These are phyloP conservation scores for Noctua janthe DNA, from an alignment of 2,888 invertebrate species.

Conservation along the genomic window DNA sequence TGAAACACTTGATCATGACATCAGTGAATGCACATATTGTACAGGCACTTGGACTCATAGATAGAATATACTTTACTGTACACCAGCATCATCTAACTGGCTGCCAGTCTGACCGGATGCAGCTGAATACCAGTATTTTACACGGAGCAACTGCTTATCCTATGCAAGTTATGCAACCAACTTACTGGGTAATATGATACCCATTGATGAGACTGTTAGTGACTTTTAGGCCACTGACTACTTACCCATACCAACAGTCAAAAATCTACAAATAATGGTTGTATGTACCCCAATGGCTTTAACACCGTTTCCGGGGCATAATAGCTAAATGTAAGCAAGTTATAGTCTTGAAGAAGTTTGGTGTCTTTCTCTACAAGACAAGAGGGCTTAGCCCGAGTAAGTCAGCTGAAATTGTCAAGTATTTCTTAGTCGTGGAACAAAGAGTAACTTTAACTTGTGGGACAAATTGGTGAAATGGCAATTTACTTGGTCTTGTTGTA, in stretches of 20 bases:
- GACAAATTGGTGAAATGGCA: too few species aligned
- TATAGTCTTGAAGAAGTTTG: background rate
- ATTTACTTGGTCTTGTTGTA: too few species aligned
- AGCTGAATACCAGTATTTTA: too few species aligned
- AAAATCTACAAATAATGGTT: background rate
- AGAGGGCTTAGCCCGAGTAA: background rate
- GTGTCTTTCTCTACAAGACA: background rate
- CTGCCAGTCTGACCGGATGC: background rate
- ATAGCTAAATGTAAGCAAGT: background rate
- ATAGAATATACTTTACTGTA: background rate
- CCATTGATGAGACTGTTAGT: background rate
- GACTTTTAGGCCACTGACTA: background rate
- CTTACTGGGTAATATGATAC: background rate
- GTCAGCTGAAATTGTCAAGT: background rate
- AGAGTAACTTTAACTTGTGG: background rate
- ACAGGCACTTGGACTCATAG: background rate
- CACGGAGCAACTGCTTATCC: background rate
- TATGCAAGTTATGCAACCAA: rapidly evolving
- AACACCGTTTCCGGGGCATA: background rate
- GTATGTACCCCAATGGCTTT: background rate
- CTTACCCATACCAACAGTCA: background rate
- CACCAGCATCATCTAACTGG: background rate
- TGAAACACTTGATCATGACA: background rate
- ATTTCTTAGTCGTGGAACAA: background rate
- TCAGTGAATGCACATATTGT: background rate